A percentile compares a stretch with the other conserved stretches of the same genome.
Conservation (phyloP, 2,797 vertebrate genomes). For the Acridotheres tristis region DNA sequence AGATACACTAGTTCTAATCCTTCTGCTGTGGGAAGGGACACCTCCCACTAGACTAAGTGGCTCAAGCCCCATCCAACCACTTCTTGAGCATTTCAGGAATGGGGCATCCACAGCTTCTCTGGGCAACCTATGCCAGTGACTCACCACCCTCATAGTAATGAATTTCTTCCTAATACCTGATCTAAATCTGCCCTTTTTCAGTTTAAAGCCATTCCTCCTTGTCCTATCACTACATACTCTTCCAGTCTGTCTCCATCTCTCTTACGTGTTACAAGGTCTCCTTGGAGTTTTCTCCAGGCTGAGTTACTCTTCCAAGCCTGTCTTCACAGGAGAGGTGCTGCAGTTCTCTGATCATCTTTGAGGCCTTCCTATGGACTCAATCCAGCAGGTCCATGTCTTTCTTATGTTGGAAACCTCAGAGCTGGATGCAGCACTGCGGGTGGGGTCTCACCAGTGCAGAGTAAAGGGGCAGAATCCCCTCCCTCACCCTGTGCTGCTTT, state of each 20-base stretch:
- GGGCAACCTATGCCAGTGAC: not conserved
- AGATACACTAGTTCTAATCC: not conserved
- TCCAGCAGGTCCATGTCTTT: not conserved
- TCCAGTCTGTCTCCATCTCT: not conserved
- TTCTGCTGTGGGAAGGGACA: not conserved
- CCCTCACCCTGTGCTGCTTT: accelerated
- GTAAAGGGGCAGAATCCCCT: not conserved
- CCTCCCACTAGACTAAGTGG: not conserved
- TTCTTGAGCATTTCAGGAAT: not conserved
- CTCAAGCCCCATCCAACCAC: not conserved
- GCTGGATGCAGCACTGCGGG: not conserved
- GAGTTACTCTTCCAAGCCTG: not conserved
- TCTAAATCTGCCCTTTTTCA: not conserved
- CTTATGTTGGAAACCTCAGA: not conserved
- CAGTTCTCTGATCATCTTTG: not conserved
- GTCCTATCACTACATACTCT: not conserved
- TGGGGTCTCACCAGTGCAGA: not conserved
- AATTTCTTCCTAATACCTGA: not conserved
- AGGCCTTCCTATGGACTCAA: not conserved
- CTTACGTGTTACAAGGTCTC: not conserved
- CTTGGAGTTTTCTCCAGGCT: not conserved
- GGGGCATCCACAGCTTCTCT: not conserved
- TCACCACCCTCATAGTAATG: not conserved
- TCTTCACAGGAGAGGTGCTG: not conserved
- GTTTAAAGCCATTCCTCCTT: not conserved